phyloP scores from a whole-genome alignment of 1,140 invertebrate genomes.

The Holotrichia oblita region DNA sequence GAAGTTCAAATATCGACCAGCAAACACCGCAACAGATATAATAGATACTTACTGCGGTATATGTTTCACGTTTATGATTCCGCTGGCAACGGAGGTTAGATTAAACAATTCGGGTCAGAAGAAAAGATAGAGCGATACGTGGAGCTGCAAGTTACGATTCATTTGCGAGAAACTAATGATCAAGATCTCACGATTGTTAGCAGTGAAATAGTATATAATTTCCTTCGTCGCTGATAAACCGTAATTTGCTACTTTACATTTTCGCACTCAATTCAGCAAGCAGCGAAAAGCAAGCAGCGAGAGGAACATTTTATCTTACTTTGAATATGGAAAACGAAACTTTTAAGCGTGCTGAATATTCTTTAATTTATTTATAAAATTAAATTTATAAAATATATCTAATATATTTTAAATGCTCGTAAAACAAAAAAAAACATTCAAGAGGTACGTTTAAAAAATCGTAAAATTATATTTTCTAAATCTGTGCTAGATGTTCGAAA shows the following conservation, averaged over 20 bases:
- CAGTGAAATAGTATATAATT: slow-evolving; percentile 23
- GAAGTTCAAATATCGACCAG: no score
- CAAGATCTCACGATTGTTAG: not conserved
- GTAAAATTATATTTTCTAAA: no score
- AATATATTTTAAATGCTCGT: no score
- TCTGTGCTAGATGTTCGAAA: no score
- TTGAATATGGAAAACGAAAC: not conserved
- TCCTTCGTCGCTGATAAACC: slow-evolving; percentile 25
- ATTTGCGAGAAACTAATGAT: slow-evolving; percentile 8
- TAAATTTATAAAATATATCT: no score
- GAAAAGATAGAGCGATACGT: not conserved
- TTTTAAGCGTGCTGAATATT: not conserved
- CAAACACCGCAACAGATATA: no score
- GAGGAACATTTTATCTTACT: not conserved
- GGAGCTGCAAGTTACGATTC: slow-evolving; percentile 8
- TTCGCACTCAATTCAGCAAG: not conserved
- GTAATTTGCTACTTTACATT: slow-evolving; percentile 9
- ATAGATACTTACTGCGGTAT: no score
- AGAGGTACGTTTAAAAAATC: no score
- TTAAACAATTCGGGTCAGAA: slow-evolving; percentile 15
- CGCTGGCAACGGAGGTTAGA: not conserved
- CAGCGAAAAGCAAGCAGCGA: not conserved
- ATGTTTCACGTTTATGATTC: not conserved
- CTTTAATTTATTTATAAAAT: no score
- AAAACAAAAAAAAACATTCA: no score